Percentiles rank a stretch among this genome's conserved stretches.
phyloP scores from a whole-genome alignment of 2,888 invertebrate species.

The Holacanthella duospinosa region DNA sequence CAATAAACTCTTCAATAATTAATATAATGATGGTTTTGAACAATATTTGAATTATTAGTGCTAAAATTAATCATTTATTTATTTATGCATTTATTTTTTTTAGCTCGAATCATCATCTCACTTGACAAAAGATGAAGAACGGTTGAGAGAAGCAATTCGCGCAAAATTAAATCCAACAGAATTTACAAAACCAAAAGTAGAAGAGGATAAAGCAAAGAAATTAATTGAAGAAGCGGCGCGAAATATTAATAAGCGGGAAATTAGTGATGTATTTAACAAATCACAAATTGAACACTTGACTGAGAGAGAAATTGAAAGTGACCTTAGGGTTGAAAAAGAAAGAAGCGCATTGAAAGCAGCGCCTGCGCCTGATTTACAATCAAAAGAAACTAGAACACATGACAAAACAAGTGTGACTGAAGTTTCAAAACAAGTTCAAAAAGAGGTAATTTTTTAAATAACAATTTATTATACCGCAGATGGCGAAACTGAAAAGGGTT shows the following conservation, averaged over 20 bases:
- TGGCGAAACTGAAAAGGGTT: background rate
- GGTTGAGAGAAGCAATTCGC: background rate
- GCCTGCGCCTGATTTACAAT: slow-evolving; percentile 11
- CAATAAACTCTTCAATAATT: no score
- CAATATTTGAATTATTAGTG: no score
- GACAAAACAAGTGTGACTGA: slow-evolving; percentile 42
- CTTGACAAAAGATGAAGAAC: background rate
- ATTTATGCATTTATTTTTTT: background rate
- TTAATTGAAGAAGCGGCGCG: slow-evolving; percentile 26
- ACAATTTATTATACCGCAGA: background rate
- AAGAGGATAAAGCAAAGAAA: slow-evolving; percentile 24
- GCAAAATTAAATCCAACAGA: background rate
- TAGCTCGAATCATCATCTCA: background rate
- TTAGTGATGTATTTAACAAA: slow-evolving; percentile 27
- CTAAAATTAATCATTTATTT: no score
- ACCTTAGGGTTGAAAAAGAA: background rate
- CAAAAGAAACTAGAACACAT: slow-evolving; percentile 69
- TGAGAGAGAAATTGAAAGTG: slow-evolving; percentile 17
- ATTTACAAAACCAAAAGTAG: slow-evolving; percentile 19
- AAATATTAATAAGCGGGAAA: slow-evolving; percentile 25
- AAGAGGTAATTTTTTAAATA: slow-evolving; percentile 48
- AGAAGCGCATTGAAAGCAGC: background rate
- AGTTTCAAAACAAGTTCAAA: slow-evolving; percentile 72
- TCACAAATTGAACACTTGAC: slow-evolving; percentile 14
- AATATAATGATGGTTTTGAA: no score